Conservation (phyloP, 2,113 vertebrate genomes). For the Narcine bancroftii region DNA sequence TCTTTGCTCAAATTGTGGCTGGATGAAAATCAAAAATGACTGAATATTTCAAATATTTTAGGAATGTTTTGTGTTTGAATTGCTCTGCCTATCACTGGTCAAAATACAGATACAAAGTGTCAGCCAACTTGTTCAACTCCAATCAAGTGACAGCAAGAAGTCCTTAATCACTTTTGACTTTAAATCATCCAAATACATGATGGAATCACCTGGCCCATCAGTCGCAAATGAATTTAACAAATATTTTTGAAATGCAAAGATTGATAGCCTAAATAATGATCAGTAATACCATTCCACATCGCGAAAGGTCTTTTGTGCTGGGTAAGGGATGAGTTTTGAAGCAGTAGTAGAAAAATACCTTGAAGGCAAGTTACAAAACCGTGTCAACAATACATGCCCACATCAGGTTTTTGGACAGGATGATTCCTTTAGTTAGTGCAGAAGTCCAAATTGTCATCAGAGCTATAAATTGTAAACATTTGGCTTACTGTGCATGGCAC, state of each 20-base stretch:
- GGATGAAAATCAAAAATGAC: not conserved
- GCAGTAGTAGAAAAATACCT: not conserved
- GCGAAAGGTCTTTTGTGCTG: too few relatives aligned
- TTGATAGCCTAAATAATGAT: too few relatives aligned
- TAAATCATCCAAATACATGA: not conserved
- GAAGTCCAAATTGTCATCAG: too few relatives aligned
- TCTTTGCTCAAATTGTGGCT: not conserved
- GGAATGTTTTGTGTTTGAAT: not conserved
- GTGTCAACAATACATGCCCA: not conserved
- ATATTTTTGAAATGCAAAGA: not conserved
- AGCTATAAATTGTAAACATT: too few relatives aligned
- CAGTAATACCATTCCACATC: not conserved
- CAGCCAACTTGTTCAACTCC: not conserved
- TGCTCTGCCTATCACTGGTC: not conserved
- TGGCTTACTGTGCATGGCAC: not conserved
- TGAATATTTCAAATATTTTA: not conserved
- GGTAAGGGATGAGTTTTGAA: not conserved
- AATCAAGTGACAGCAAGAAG: not conserved
- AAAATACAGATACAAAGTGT: not conserved
- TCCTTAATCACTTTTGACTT: not conserved
- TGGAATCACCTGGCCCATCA: not conserved
- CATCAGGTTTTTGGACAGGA: not conserved
- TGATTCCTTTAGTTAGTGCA: not conserved
- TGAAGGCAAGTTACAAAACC: not conserved
- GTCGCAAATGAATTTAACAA: not conserved